These are phyloP conservation scores for Salvelinus namaycush DNA, from an alignment of 2,113 vertebrate genomes.

Conservation along the genomic window DNA sequence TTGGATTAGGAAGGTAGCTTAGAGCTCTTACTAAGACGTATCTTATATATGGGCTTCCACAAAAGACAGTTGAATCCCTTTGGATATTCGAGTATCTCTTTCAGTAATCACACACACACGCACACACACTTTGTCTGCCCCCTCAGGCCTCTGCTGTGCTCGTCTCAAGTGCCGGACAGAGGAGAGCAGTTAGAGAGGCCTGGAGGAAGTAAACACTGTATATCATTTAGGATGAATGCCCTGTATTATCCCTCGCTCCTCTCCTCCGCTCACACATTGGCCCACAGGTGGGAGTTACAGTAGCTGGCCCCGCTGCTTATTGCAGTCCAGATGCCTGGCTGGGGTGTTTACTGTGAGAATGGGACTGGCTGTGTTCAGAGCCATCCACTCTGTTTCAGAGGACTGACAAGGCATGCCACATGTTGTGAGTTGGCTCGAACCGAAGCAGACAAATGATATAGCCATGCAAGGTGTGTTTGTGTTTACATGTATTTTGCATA, in stretches of 20 bases:
- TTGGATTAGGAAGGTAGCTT: neutral
- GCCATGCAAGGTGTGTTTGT: too few species aligned
- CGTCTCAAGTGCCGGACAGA: neutral
- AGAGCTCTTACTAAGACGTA: neutral
- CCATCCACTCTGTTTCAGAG: neutral
- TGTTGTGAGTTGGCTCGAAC: neutral
- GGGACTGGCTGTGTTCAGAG: neutral
- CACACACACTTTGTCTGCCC: neutral
- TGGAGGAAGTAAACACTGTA: neutral
- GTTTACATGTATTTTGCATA: too few species aligned
- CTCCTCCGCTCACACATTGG: neutral
- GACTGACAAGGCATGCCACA: neutral
- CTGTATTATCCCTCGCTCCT: neutral
- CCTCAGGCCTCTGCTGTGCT: neutral
- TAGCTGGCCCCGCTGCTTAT: neutral
- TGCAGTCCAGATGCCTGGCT: neutral
- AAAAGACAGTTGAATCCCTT: conserved; percentile 1
- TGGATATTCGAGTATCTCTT: neutral
- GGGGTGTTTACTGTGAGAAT: neutral
- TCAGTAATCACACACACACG: neutral
- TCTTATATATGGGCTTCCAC: neutral
- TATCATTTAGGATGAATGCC: neutral
- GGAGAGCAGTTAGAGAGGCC: neutral
- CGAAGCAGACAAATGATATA: neutral
- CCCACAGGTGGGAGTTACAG: conserved; percentile 6